Conservation (phyloP, 2,113 vertebrate genomes). For the Apteryx owenii region DNA sequence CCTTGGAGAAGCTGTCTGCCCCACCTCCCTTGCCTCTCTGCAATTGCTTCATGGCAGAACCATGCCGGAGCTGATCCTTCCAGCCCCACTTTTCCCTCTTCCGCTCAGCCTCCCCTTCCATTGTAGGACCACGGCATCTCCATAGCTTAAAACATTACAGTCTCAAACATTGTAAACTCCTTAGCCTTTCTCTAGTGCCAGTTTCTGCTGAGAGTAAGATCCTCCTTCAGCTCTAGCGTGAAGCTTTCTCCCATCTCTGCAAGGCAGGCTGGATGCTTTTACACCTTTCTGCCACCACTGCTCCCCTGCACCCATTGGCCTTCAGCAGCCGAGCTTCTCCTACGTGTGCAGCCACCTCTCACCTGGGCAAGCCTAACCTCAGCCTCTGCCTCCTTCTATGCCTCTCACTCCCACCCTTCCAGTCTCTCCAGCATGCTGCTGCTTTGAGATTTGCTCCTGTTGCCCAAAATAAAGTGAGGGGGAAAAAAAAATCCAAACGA, state of each 20-base stretch:
- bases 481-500: background rate
- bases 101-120: background rate
- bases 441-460: background rate
- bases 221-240: background rate
- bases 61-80: background rate
- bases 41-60: background rate
- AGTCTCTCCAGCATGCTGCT: background rate
- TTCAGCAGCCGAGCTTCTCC: background rate
- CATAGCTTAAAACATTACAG: background rate
- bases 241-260: background rate
- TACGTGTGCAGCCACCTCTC: fast-evolving
- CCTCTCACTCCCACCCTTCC: background rate
- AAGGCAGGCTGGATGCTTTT: background rate
- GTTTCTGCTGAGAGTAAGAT: background rate
- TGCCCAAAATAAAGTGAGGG: background rate
- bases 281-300: background rate
- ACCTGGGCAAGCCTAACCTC: background rate
- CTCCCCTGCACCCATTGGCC: background rate
- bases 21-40: background rate
- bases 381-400: background rate
- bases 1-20: background rate
- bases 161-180: background rate
- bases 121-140: background rate
- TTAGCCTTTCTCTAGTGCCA: background rate
- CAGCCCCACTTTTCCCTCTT: background rate